Conservation (phyloP, 2,888 invertebrate genomes). For the Melikaiella ostensackeni region DNA sequence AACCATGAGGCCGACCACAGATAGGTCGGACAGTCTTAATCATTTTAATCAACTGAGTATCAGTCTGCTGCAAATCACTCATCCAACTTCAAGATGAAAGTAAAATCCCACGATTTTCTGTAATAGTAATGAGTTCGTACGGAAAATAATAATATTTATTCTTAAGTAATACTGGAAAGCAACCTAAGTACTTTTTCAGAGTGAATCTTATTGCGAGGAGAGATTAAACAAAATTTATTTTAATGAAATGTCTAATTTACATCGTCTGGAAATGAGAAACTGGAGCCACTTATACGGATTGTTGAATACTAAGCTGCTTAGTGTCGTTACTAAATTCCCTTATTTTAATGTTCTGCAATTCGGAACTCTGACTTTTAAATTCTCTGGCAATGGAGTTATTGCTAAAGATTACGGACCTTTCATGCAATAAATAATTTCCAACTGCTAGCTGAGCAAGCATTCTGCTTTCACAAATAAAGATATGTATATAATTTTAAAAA, state of each 20-base stretch:
- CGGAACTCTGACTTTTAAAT: conserved; percentile 55
- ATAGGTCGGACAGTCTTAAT: too few species aligned
- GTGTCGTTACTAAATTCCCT: conserved; percentile 54
- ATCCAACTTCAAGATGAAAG: too few species aligned
- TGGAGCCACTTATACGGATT: conserved; percentile 58
- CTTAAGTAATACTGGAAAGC: not conserved
- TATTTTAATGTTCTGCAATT: conserved; percentile 54
- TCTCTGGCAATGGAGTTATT: conserved; percentile 33
- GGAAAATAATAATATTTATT: too few species aligned
- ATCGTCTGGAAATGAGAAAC: conserved; percentile 59
- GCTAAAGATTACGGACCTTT: not conserved
- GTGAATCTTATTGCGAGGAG: conserved; percentile 53
- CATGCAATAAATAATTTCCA: not conserved
- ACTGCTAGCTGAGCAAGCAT: not conserved
- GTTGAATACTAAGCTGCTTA: conserved; percentile 66
- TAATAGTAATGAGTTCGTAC: too few species aligned
- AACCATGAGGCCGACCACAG: too few species aligned
- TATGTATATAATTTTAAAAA: too few species aligned
- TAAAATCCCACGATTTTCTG: too few species aligned
- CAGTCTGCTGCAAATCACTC: too few species aligned
- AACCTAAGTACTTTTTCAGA: conserved; percentile 51
- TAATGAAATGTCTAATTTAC: conserved; percentile 65
- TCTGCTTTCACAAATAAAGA: not conserved
- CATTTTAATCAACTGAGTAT: too few species aligned
- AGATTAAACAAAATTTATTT: conserved; percentile 61